Base-by-base conservation (phyloP, 2,888 invertebrate species). In the Andricus curvator region DNA sequence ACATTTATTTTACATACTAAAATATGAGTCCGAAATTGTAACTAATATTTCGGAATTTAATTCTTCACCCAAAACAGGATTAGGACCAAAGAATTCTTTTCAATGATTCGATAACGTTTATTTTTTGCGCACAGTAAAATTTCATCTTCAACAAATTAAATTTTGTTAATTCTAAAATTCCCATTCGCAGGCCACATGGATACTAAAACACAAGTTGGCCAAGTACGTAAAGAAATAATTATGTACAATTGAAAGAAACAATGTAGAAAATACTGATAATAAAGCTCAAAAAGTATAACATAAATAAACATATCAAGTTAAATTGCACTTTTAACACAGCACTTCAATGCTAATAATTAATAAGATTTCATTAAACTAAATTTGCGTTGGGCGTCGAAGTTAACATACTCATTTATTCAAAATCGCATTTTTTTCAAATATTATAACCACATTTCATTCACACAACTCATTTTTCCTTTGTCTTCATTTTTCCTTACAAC, bases 61-160 rank as follows among this genome's bases (percentile, higher is more conserved):
- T 29, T 29, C 29, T 2, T 29, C 4, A 29, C 4, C 29, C 2
- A 29, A 29, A 2, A 48, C 15, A 15, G 15, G 48, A 56, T 22
- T n/a, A 11, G 6, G 11, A n/a, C 11, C 3, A 22, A 56, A 11
- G 2, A 56, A 22, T 3, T 56, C 11, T 56, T 11, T 44, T 33
- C 9, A 48, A 51, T 70, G 29, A 70, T 29, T 48, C 20, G 20
- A 20, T 70, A 70, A 70, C 70, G 48, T 70, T 70, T 70, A 70
- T 70, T 70, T 51, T 48, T 51, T 22, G 4, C 51, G 20, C 29
- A 51, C 51, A 51, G 29, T 29, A 51, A 22, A 70, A 15, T 65
- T 65, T 65, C n/a, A 29, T 65, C 6, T 6, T 70, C 15, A 70
- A 70, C 74, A 33, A 56, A 74, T n/a, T 74, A 44, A 25, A 68